phyloP scores from a whole-genome alignment of 2,113 vertebrate species.

The Murina feae region DNA sequence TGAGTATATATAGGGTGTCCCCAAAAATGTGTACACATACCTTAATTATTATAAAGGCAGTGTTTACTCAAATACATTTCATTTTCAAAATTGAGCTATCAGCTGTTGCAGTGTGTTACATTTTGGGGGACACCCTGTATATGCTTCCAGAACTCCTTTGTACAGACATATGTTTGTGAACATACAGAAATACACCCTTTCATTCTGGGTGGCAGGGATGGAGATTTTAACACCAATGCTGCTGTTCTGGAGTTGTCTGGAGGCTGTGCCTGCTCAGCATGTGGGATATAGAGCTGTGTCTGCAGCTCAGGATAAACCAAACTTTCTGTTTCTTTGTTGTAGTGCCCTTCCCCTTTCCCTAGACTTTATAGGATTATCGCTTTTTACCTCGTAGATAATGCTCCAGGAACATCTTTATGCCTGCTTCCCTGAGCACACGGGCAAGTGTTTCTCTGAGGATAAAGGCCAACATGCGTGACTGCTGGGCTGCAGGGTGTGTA shows the following conservation, averaged over 20 bases:
- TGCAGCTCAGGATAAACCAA: not conserved
- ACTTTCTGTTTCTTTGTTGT: too few species aligned
- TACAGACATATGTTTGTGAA: not conserved
- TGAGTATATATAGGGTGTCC: not conserved
- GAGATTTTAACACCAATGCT: not conserved
- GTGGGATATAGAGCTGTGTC: fast-evolving
- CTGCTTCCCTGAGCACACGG: not conserved
- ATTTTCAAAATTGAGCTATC: too few species aligned
- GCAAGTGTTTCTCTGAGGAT: not conserved
- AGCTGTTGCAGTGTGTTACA: too few species aligned
- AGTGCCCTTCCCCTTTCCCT: not conserved
- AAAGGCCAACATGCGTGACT: not conserved
- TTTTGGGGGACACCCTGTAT: too few species aligned
- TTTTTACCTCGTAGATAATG: not conserved
- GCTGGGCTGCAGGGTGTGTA: not conserved
- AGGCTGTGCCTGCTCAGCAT: not conserved
- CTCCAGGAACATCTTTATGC: not conserved
- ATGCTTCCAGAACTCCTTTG: not conserved
- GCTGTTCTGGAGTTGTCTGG: not conserved
- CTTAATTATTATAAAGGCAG: too few species aligned
- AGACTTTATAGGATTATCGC: not conserved
- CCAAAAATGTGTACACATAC: too few species aligned
- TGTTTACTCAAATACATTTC: too few species aligned
- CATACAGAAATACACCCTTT: not conserved
- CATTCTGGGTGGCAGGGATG: too few species aligned